phyloP scores from a whole-genome alignment of 2,113 vertebrate species.

The Myotis yumanensis region DNA sequence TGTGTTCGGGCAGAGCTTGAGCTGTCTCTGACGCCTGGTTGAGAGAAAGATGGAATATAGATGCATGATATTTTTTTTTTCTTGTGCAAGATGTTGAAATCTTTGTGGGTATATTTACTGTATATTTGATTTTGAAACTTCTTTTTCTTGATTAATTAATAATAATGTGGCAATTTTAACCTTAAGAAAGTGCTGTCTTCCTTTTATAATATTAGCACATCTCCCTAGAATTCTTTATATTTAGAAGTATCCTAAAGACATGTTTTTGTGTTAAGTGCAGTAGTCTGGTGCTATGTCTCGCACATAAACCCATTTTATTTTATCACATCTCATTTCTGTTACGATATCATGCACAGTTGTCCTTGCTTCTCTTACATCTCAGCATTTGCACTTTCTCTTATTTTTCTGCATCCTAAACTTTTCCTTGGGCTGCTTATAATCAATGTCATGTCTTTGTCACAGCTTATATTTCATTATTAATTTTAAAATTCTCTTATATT shows the following conservation, averaged over 20 bases:
- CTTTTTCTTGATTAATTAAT: slow-evolving; percentile 1
- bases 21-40: neutral
- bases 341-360: neutral
- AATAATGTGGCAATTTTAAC: neutral
- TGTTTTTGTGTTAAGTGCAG: neutral
- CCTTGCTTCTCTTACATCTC: neutral
- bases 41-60: slow-evolving; percentile 31
- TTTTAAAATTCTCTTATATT: neutral
- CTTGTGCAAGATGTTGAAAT: slow-evolving; percentile 5
- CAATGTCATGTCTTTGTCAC: neutral
- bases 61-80: neutral
- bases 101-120: slow-evolving; percentile 33
- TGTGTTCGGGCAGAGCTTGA: no score
- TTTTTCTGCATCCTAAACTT: neutral
- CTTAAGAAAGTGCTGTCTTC: neutral
- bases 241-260: neutral
- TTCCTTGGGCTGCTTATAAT: neutral
- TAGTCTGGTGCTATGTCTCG: neutral
- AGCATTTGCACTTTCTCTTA: neutral
- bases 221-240: neutral
- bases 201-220: neutral
- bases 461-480: neutral
- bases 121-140: slow-evolving; percentile 39
- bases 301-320: neutral
- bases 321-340: neutral